Percentiles rank a stretch among this genome's conserved stretches.
phyloP scores from a whole-genome alignment of 2,113 vertebrate species.

The Odontophorus gujanensis region DNA sequence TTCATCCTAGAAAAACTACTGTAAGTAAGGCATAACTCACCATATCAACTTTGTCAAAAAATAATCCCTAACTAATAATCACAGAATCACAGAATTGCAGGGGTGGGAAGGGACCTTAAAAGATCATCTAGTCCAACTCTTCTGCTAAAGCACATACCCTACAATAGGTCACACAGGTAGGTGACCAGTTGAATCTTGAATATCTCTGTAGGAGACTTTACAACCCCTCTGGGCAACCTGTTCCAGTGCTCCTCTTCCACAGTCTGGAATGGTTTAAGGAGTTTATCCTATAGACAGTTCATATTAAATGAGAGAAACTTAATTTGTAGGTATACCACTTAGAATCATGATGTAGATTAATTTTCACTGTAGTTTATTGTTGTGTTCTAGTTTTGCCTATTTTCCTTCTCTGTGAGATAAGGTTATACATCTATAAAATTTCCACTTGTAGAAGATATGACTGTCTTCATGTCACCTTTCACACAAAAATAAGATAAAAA shows the following conservation, averaged over 20 bases:
- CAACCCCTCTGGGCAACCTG: too few species aligned
- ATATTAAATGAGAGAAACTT: background rate
- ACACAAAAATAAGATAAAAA: background rate
- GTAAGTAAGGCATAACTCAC: background rate
- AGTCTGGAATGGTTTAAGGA: background rate
- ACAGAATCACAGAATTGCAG: too few species aligned
- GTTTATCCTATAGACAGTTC: background rate
- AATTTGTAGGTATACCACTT: background rate
- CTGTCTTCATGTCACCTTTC: background rate
- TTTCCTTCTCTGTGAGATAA: background rate
- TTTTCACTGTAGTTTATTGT: background rate
- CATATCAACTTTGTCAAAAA: background rate
- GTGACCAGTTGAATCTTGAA: too few species aligned
- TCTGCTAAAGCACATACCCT: too few species aligned
- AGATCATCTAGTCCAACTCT: too few species aligned
- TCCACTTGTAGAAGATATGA: rapidly evolving
- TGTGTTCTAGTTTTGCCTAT: background rate
- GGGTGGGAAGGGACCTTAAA: too few species aligned
- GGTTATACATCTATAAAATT: background rate
- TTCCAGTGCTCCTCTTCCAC: background rate
- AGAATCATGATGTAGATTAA: background rate
- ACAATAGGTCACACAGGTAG: too few species aligned
- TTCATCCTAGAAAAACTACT: background rate
- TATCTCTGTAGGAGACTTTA: too few species aligned
- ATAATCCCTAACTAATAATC: background rate